Base-by-base conservation (phyloP, 2,888 invertebrate species). In the Phragmatobia fuliginosa region DNA sequence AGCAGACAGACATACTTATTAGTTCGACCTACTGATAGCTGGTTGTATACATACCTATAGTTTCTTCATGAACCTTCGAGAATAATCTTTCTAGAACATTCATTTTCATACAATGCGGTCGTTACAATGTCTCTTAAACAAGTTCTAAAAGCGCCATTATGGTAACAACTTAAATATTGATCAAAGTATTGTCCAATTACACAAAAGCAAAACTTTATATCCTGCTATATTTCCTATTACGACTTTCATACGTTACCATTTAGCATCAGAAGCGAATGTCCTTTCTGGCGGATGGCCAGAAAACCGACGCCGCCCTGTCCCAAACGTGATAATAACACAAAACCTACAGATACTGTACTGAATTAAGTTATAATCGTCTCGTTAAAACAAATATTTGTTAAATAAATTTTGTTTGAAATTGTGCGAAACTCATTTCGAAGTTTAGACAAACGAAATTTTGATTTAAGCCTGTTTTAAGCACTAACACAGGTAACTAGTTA, bases 211-310 rank as follows among this genome's bases (percentile, higher is more conserved):
- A 75, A 80, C 36, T 79, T 73, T 72, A 74, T 68, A 36, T 67
- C 63, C 63, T 32, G 74, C 63, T 75, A 68, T 76, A 67, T 77
- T 72, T 78, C 41, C 68, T 73, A 74, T 76, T 77, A 77, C 68
- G 75, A 74, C 33, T 76, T 77, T 73, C 73, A 77, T 81, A 74
- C 71, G 74, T 77, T 82, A 77, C 79, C 79, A 82, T 81, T 82
- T 80, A 80, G 65, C 71, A 65, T 74, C 66, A 28, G 56, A 72
- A 72, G 75, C 70, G 74, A 80, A 79, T 79, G 80, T 77, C 74
- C 74, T 77, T 79, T 76, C 74, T 82, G 82, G 82, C 74, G 62
- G 21, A 56, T 33, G 11, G 78, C 83, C 82, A 82, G 71, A 45
- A 33, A 41, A 67, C 63, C 62, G 81, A 80, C 83, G 82, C 80